Conservation (phyloP, 2,888 invertebrate species). For the Eupithecia insigniata region DNA sequence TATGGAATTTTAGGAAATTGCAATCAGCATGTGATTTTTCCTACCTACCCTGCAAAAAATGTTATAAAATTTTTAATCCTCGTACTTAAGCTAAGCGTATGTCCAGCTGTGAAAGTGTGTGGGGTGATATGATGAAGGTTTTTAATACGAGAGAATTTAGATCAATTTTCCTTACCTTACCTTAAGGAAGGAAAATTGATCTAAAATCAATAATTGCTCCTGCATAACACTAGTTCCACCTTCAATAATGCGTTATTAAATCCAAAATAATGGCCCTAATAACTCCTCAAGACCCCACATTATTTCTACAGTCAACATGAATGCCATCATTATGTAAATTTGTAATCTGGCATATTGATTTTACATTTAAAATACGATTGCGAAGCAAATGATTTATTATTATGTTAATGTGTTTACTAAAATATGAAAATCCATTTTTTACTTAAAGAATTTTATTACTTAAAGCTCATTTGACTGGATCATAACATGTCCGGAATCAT, state of each 20-base stretch:
- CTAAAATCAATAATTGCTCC: too few species aligned
- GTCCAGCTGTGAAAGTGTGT: too few species aligned
- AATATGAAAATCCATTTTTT: conserved; percentile 22
- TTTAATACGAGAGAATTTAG: too few species aligned
- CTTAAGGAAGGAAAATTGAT: too few species aligned
- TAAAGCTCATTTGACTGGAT: conserved; percentile 17
- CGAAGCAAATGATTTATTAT: conserved; percentile 33
- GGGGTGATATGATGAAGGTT: too few species aligned
- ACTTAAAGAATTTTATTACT: conserved; percentile 21
- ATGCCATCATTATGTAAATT: conserved; percentile 53
- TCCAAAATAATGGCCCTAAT: conserved; percentile 40
- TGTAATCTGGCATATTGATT: conserved; percentile 22
- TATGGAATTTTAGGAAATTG: neutral
- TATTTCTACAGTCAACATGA: conserved; percentile 51
- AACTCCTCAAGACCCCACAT: conserved; percentile 48
- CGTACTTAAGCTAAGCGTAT: too few species aligned
- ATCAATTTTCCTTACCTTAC: too few species aligned
- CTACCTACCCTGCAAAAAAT: too few species aligned
- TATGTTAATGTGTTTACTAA: conserved; percentile 29
- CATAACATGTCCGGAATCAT: conserved; percentile 16
- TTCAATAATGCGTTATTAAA: conserved; percentile 44
- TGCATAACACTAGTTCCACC: conserved; percentile 9
- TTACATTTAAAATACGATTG: conserved; percentile 25
- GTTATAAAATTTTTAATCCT: too few species aligned
- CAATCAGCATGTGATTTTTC: neutral